Percentiles rank a stretch among this genome's conserved stretches.
Evolutionary conservation across 2,888 invertebrate species (phyloP).

Genomic region (Masnerella sp.): DNA sequence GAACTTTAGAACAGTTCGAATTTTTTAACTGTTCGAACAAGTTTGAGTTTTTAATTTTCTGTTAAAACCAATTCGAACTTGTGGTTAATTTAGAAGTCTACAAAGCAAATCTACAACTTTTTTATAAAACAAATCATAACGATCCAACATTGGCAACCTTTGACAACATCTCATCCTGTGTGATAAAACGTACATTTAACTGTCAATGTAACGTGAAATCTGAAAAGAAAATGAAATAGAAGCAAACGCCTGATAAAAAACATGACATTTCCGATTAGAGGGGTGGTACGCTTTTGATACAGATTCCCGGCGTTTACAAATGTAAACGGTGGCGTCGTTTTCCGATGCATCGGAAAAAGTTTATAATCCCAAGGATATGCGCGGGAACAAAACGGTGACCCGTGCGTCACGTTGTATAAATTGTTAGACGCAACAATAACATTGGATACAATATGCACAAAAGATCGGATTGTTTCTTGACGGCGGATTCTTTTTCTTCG

Average conservation of each 20-base stretch:
- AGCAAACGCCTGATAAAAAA: conserved; percentile 1
- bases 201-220: too few relatives aligned
- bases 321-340: conserved; percentile 12
- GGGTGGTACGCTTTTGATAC: conserved; percentile 6
- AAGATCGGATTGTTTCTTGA: conserved; percentile 11
- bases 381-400: conserved; percentile 11
- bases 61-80: too few relatives aligned
- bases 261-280: conserved; percentile 20
- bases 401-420: conserved; percentile 31
- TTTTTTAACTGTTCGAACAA: too few relatives aligned
- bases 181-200: too few relatives aligned
- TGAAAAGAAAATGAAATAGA: too few relatives aligned
- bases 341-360: conserved; percentile 34
- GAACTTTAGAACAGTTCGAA: too few relatives aligned
- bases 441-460: conserved; percentile 12
- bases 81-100: too few relatives aligned
- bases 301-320: conserved; percentile 7
- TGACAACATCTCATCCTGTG: too few relatives aligned
- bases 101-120: too few relatives aligned
- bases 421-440: conserved; percentile 14
- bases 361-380: conserved; percentile 33
- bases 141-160: too few relatives aligned
- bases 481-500: neutral
- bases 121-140: too few relatives aligned
- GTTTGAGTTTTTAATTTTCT: too few relatives aligned